Percentiles rank a stretch among this genome's conserved stretches.
These are phyloP conservation scores for Dasyornis broadbenti DNA, from an alignment of 2,113 vertebrate genomes.

Conservation along the genomic window DNA sequence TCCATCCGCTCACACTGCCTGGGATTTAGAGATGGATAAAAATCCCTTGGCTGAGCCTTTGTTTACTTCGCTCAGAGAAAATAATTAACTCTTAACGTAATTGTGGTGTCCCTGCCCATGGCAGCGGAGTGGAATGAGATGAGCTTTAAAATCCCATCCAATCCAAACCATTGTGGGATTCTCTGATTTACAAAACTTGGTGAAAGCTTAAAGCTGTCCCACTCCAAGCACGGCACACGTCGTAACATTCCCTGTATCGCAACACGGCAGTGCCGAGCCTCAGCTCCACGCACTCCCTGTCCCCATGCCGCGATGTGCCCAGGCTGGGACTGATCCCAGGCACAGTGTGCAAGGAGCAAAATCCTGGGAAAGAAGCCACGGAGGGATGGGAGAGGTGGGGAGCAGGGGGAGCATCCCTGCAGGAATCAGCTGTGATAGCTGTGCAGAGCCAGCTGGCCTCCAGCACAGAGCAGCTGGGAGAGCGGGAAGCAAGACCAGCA, in stretches of 20 bases:
- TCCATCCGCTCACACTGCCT: not conserved
- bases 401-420: not conserved
- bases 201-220: not conserved
- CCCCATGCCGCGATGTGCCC: rapidly evolving
- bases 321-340: not conserved
- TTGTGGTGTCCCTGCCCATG: not conserved
- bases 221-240: rapidly evolving
- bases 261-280: not conserved
- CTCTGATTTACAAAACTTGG: not conserved
- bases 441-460: not conserved
- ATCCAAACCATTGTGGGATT: not conserved
- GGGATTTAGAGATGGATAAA: not conserved
- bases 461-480: not conserved
- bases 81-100: not conserved
- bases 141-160: not conserved
- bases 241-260: rapidly evolving
- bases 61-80: not conserved
- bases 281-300: not conserved
- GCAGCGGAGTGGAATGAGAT: not conserved
- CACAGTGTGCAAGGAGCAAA: not conserved
- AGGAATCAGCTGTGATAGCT: not conserved
- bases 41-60: not conserved
- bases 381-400: not conserved
- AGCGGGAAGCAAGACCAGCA: not conserved
- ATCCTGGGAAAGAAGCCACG: not conserved